Evolutionary conservation across 2,888 invertebrate species (phyloP), one percentile per base, ranked within the genome.

Genomic region (Xanthia icteritia): DNA sequence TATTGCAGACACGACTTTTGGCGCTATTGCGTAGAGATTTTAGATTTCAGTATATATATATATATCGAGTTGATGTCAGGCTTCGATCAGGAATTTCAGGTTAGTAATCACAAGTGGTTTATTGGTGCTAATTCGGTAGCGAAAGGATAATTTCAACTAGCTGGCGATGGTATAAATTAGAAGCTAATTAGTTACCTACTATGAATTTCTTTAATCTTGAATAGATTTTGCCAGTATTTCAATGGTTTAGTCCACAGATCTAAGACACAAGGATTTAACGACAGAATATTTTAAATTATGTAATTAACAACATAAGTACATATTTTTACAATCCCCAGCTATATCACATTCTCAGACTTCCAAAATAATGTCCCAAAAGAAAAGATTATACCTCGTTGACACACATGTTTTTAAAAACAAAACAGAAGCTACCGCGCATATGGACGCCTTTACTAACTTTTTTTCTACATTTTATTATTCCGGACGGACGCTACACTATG

Each of bases 381-480:
- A 66, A 66, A 48, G 1, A 11, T 20, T 23, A 20, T 0, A 27
- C 42, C 39, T 4, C 39, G 11, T 27, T 65, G 1, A 13, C 42
- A 54, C 39, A 80, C 31, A 73, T 72, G 51, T 58, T 72, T 68
- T 27, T 51, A 45, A 76, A 76, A 86, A 77, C 69, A 81, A 85
- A 76, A 75, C 74, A 76, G 63, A 64, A 67, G 64, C 58, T 9
- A 45, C 64, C 5, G 58, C 70, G 69, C 56, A 17, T 61, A 75
- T 27, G n/a, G 85, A 81, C 82, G 83, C 84, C 58, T 69, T 58
- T 70, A 78, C 68, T 73, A 63, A 56, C 60, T 56, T 87, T 88
- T 87, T 87, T 87, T 88, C 85, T 87, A 88, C 84, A 83, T 84
- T 88, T 92, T 92, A 90, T 88, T 91, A 90, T 90, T 90, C 91